Evolutionary conservation across 2,888 invertebrate species (phyloP).

Genomic region (Noctua janthina): DNA sequence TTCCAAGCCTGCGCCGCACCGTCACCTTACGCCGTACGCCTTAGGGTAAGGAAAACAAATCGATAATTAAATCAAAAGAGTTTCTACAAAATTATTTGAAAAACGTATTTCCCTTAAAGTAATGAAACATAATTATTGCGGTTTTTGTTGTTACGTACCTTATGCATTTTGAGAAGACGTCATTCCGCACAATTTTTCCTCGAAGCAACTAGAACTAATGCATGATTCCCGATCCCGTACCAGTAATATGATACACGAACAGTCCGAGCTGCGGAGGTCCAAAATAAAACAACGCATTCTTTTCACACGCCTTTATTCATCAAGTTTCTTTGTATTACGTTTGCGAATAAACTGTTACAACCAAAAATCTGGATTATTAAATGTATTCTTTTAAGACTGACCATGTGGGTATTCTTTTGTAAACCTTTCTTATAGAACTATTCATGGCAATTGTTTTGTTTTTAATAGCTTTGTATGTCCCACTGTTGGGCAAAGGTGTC

Average conservation of each 20-base stretch:
- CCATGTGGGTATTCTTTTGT: background rate
- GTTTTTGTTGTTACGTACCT: background rate
- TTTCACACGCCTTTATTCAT: background rate
- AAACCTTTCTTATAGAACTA: background rate
- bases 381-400: too few relatives aligned
- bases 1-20: too few relatives aligned
- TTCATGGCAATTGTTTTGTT: background rate
- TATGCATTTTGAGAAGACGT: background rate
- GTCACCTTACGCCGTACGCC: too few relatives aligned
- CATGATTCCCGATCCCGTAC: background rate
- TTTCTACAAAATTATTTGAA: background rate
- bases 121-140: background rate
- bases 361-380: background rate
- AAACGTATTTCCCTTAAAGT: background rate
- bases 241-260: background rate
- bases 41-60: constrained; percentile 1
- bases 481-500: too few relatives aligned
- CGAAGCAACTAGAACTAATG: background rate
- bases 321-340: background rate
- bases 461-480: too few relatives aligned
- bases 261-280: background rate
- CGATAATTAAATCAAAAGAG: background rate
- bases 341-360: background rate
- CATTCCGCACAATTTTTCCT: background rate
- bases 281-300: background rate